phyloP scores from a whole-genome alignment of 2,797 vertebrate genomes.

The Phrynocephalus guinanensis region DNA sequence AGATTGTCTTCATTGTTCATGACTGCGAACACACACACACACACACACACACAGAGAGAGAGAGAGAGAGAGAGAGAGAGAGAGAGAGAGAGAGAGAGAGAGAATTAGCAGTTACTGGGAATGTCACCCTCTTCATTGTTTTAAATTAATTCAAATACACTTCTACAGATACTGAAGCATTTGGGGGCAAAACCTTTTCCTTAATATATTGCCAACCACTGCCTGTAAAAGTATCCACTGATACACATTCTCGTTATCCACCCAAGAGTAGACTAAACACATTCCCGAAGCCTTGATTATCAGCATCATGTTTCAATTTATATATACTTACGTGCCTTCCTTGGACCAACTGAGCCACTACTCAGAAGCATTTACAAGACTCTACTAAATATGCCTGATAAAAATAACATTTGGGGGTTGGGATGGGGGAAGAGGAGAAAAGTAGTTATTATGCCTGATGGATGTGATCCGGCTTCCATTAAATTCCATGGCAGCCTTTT shows the following conservation, averaged over 20 bases:
- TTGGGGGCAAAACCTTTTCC: slow-evolving; percentile 45
- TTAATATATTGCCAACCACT: slow-evolving; percentile 41
- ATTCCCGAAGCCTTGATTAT: slow-evolving; percentile 73
- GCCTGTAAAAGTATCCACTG: slow-evolving; percentile 74
- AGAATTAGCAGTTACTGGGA: background rate
- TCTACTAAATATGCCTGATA: slow-evolving; percentile 65
- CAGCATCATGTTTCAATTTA: slow-evolving; percentile 75
- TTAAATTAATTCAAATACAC: slow-evolving; percentile 30
- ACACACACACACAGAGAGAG: no score
- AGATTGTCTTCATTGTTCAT: background rate
- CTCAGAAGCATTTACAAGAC: slow-evolving; percentile 61
- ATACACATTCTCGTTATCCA: slow-evolving; percentile 73
- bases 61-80: no score
- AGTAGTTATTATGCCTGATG: slow-evolving; percentile 44
- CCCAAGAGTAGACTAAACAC: slow-evolving; percentile 76
- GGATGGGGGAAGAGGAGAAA: slow-evolving; percentile 48
- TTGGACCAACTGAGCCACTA: slow-evolving; percentile 61
- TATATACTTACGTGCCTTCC: slow-evolving; percentile 70
- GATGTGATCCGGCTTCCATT: slow-evolving; percentile 1
- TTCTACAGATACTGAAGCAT: slow-evolving; percentile 60
- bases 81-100: no score
- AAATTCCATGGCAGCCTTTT: slow-evolving; percentile 54
- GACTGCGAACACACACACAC: background rate
- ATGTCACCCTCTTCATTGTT: background rate
- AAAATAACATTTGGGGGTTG: slow-evolving; percentile 59